phyloP scores from a whole-genome alignment of 2,797 vertebrate species.

The Sebastes steindachneri region DNA sequence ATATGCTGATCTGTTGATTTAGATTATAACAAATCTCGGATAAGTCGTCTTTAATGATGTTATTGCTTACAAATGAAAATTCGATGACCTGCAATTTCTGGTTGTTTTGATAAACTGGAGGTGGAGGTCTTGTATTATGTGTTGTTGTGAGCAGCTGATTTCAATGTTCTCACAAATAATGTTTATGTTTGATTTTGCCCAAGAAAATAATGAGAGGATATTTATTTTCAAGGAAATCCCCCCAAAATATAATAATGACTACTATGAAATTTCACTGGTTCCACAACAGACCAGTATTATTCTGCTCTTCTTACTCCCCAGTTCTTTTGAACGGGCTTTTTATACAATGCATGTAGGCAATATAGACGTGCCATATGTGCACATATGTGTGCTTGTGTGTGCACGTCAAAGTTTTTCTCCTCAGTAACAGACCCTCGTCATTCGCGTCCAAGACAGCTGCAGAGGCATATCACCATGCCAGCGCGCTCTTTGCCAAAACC shows the following conservation, averaged over 20 bases:
- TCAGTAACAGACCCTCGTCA: conserved; percentile 59
- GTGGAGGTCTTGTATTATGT: conserved; percentile 39
- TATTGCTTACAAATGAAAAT: conserved; percentile 63
- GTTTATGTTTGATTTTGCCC: neutral
- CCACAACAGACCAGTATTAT: neutral
- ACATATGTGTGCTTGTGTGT: conserved; percentile 10
- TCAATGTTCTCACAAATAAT: conserved; percentile 28
- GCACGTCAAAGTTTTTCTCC: conserved; percentile 48
- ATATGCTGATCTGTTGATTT: conserved; percentile 64
- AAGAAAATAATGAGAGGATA: conserved; percentile 3
- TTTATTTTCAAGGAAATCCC: conserved; percentile 5
- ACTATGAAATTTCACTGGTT: neutral
- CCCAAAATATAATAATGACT: neutral
- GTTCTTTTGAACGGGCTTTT: neutral
- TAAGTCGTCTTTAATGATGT: conserved; percentile 75
- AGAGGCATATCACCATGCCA: conserved; percentile 51
- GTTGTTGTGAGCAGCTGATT: conserved; percentile 31
- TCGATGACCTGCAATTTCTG: conserved; percentile 53
- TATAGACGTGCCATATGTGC: neutral
- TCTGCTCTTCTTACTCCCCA: neutral
- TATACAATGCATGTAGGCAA: neutral
- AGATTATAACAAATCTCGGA: conserved; percentile 69
- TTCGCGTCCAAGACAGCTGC: conserved; percentile 71
- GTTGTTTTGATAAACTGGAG: conserved; percentile 67
- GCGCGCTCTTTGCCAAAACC: conserved; percentile 61